These are phyloP conservation scores for Maniola jurtina DNA, from an alignment of 1,140 invertebrate species.

Conservation along the genomic window DNA sequence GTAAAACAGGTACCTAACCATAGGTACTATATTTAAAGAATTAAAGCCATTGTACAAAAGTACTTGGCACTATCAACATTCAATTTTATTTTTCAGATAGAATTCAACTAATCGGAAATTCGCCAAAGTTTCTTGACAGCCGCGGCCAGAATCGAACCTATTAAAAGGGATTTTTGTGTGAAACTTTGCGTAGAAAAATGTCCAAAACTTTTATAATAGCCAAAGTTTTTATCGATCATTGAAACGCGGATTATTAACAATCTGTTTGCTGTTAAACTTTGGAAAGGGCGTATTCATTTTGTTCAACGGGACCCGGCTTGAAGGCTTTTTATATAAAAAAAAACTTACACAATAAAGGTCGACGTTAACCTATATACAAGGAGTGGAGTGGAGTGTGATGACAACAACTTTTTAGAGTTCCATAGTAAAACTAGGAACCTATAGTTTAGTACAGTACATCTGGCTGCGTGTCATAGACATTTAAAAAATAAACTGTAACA, in stretches of 20 bases:
- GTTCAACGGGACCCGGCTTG: background rate
- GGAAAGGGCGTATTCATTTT: slow-evolving; percentile 11
- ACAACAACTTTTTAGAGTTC: too few relatives aligned
- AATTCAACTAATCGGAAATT: slow-evolving; percentile 1
- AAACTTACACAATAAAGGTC: slow-evolving; percentile 1
- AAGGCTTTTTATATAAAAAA: background rate
- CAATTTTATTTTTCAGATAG: slow-evolving; percentile 7
- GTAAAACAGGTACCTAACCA: too few relatives aligned
- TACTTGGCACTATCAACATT: background rate
- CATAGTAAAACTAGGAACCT: too few relatives aligned
- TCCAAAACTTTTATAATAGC: slow-evolving; percentile 25
- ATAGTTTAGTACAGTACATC: too few relatives aligned
- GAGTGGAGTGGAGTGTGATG: too few relatives aligned
- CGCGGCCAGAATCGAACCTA: slow-evolving; percentile 5
- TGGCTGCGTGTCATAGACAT: too few relatives aligned
- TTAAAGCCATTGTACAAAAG: background rate
- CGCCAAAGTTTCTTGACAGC: background rate
- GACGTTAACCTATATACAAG: too few relatives aligned
- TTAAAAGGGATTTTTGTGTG: slow-evolving; percentile 5
- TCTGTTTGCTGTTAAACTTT: slow-evolving; percentile 28
- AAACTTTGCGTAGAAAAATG: slow-evolving; percentile 10
- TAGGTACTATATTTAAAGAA: too few relatives aligned
- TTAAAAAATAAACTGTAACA: too few relatives aligned
- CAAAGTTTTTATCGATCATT: slow-evolving; percentile 27
- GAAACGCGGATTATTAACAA: slow-evolving; percentile 25